Conservation (phyloP, 2,888 invertebrate species). For the Augochlorella aurata region DNA sequence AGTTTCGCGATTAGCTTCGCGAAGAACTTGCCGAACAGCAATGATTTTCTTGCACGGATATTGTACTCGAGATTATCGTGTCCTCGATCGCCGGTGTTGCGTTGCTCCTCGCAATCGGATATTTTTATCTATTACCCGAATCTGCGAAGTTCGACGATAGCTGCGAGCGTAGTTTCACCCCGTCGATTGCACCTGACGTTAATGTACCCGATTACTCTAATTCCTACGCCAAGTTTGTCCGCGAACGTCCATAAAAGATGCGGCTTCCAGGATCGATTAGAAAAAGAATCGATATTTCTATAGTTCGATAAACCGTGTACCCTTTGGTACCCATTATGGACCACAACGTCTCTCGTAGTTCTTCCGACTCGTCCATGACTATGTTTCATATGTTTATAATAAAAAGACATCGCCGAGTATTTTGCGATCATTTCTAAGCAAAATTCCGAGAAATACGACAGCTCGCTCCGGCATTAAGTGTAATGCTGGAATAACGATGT, state of each 20-base stretch:
- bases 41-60: too few species aligned
- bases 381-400: background rate
- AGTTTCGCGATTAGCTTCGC: too few species aligned
- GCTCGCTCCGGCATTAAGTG: background rate
- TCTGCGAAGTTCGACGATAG: background rate
- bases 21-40: too few species aligned
- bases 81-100: background rate
- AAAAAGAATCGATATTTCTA: background rate
- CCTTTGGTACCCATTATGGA: background rate
- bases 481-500: slow-evolving; percentile 2
- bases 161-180: background rate
- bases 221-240: background rate
- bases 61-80: too few species aligned
- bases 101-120: too few species aligned
- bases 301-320: background rate
- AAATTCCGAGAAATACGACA: background rate
- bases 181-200: background rate
- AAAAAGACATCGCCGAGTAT: background rate
- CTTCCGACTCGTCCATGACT: background rate
- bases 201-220: background rate
- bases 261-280: background rate
- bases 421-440: background rate
- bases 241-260: background rate
- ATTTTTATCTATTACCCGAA: background rate
- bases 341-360: background rate